Conservation (phyloP, 2,888 invertebrate species). For the Phyllotreta striolata region DNA sequence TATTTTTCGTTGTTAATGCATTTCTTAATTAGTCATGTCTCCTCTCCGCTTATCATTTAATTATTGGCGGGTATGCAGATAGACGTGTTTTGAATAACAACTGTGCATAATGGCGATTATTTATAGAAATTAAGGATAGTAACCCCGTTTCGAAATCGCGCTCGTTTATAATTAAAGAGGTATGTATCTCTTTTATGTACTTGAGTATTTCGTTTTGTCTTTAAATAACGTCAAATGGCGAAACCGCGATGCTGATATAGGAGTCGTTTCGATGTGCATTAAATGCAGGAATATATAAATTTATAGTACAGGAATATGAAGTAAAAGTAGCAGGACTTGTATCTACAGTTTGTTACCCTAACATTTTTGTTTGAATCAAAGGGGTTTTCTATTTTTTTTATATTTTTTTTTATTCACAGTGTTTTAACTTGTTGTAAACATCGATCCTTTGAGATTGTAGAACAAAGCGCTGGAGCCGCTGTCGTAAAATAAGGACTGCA, state of each 20-base stretch:
- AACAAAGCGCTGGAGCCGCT: no score
- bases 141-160: slow-evolving; percentile 25
- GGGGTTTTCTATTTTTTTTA: no score
- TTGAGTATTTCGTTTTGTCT: slow-evolving; percentile 17
- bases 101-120: slow-evolving; percentile 22
- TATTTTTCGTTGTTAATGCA: no score
- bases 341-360: no score
- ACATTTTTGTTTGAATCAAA: no score
- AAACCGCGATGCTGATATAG: background rate
- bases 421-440: no score
- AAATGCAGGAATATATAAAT: no score
- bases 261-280: background rate
- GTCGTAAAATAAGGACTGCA: no score
- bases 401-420: no score
- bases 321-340: no score
- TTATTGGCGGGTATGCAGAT: slow-evolving; percentile 9
- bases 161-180: slow-evolving; percentile 24
- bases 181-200: slow-evolving; percentile 15
- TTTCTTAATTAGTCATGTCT: slow-evolving; percentile 1
- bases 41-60: slow-evolving; percentile 5
- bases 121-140: slow-evolving; percentile 27
- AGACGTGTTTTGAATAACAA: slow-evolving; percentile 17
- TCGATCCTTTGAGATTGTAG: no score
- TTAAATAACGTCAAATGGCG: slow-evolving; percentile 7
- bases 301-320: no score